Evolutionary conservation across 1,140 invertebrate species (phyloP), one percentile per base, ranked within the genome.

Genomic region (Pissodes strobi): DNA sequence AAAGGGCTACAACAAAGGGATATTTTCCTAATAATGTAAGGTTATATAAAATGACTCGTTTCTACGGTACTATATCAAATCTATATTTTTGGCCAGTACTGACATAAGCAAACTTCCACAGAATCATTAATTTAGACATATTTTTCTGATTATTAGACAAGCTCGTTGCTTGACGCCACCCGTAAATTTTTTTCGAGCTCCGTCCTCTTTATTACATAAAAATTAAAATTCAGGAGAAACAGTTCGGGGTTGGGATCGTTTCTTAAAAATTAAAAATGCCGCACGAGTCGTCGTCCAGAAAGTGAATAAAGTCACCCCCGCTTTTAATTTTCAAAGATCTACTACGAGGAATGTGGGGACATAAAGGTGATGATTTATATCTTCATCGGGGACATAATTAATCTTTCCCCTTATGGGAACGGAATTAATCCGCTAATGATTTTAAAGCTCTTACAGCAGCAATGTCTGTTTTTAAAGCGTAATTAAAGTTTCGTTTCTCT

Each of bases 281-380:
- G 21, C 45, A 48, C 45, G 45, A 13, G 45, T 48, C 45, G 17
- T n/a, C n/a, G n/a, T n/a, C 45, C 21, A 4, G 19, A 19, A 57
- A 57, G 15, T 23, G 22, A 45, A 45, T 45, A 57, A 57, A 57
- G 55, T 57, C 55, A 45, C 4, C 38, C 55, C 60, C 52, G 38
- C 41, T 68, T 68, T 70, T 68, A 73, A 69, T 73, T 69, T 62
- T 51, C 67, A 43, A 57, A 57, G 39, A 45, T 58, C 52, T 34
- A 41, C 53, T 66, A n/a, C 45, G 66, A 68, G 72, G 70, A 72
- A 73, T 72, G 67, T 59, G 41, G 53, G 39, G 60, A 62, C 67
- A 64, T 60, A 59, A 60, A 70, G 66, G 68, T 69, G 72, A 70
- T 73, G 72, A 73, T 73, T 73, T 73, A 73, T 72, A 67, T 70